A percentile compares a stretch with the other conserved stretches of the same genome.
phyloP scores from a whole-genome alignment of 1,140 invertebrate species.

The Leptinotarsa lineolata region DNA sequence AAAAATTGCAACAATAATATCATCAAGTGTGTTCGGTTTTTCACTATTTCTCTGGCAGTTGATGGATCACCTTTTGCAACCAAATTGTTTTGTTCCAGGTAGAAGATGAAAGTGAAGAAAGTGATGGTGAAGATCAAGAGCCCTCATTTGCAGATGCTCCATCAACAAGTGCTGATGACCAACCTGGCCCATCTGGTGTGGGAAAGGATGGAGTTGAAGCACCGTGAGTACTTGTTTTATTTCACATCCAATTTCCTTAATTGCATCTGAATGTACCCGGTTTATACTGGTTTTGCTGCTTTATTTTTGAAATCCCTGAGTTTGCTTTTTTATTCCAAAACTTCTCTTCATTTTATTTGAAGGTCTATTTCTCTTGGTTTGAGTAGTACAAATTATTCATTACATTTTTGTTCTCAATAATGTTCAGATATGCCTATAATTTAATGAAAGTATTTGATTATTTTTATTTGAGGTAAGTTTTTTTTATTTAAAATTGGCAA shows the following conservation, averaged over 20 bases:
- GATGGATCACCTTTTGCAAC: neutral
- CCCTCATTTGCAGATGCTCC: constrained; percentile 60
- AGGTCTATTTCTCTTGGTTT: too few species aligned
- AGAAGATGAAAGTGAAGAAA: constrained; percentile 48
- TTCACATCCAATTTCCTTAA: constrained; percentile 30
- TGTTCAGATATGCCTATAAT: neutral
- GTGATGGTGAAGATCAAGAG: constrained; percentile 42
- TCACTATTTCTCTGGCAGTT: too few species aligned
- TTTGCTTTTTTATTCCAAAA: neutral
- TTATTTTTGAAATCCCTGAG: neutral
- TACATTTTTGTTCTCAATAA: neutral
- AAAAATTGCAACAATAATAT: too few species aligned
- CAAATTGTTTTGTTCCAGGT: constrained; percentile 38
- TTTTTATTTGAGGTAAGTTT: constrained; percentile 16
- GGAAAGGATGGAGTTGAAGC: constrained; percentile 59
- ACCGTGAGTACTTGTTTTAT: constrained; percentile 61
- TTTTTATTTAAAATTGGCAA: constrained; percentile 6
- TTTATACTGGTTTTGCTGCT: constrained; percentile 2
- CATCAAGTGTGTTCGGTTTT: too few species aligned
- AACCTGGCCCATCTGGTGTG: constrained; percentile 63
- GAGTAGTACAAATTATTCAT: too few species aligned
- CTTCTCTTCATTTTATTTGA: neutral
- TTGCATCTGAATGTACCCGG: constrained; percentile 8
- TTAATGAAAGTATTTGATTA: neutral
- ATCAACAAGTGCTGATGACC: constrained; percentile 59